Evolutionary conservation across 37 sponge, comb jelly and placozoan species (phyloP).

Genomic region (Oopsacas minuta): DNA sequence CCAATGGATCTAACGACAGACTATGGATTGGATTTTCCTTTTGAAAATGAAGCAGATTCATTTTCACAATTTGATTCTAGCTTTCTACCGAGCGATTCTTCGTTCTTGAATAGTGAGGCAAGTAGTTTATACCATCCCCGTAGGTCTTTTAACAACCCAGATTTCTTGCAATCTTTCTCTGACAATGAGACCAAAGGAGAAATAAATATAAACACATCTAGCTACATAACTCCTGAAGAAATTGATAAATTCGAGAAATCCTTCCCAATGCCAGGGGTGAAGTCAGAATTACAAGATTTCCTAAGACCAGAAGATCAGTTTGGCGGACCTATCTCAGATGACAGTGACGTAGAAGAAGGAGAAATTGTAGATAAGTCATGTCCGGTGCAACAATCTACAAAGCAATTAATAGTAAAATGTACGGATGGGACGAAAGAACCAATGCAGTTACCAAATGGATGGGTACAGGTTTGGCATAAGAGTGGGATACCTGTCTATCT

Average conservation of each 20-base stretch:
- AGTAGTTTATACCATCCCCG: neutral
- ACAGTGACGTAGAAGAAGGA: neutral
- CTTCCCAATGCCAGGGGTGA: neutral
- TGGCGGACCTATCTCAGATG: neutral
- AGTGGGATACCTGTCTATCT: conserved; percentile 43
- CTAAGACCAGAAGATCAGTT: neutral
- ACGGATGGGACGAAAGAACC: conserved; percentile 17
- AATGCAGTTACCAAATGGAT: conserved; percentile 29
- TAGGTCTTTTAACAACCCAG: neutral
- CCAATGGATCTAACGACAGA: neutral
- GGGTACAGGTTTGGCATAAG: conserved; percentile 37
- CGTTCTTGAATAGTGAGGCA: neutral
- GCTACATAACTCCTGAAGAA: conserved; percentile 5
- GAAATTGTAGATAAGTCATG: neutral
- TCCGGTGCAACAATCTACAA: neutral
- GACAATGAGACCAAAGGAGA: conserved; percentile 14
- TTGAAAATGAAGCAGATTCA: neutral
- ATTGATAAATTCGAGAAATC: conserved; percentile 3
- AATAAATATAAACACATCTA: neutral
- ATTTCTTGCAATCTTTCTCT: neutral
- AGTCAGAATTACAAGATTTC: neutral
- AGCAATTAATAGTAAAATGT: neutral
- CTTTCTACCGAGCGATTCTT: neutral
- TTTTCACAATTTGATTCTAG: neutral
- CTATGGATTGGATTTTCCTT: neutral